Conservation (phyloP, 2,888 invertebrate genomes). For the Dicycla oo region DNA sequence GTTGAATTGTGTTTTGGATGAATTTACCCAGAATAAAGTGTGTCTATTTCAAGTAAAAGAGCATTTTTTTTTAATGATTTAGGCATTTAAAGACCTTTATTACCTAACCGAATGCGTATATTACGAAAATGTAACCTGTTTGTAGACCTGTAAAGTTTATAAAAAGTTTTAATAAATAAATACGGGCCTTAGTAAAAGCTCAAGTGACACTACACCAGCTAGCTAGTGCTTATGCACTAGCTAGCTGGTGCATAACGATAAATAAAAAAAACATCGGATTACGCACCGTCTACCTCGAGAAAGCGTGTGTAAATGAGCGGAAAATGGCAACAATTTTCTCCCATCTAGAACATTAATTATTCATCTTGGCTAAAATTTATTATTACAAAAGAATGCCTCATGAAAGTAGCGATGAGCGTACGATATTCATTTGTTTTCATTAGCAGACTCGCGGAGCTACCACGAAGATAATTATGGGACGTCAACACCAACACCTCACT, state of each 20-base stretch:
- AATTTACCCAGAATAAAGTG: not conserved
- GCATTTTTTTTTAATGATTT: not conserved
- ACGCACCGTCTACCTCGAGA: not conserved
- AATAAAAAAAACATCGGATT: not conserved
- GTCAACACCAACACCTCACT: conserved; percentile 2
- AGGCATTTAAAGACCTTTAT: too few species aligned
- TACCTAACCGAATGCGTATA: too few species aligned
- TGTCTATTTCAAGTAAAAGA: not conserved
- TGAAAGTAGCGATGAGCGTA: conserved; percentile 69
- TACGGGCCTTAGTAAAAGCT: not conserved
- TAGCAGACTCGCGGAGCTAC: conserved; percentile 62
- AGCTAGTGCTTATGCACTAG: not conserved
- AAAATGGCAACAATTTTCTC: conserved; percentile 47
- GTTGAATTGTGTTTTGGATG: conserved; percentile 68
- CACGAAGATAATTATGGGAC: conserved; percentile 11
- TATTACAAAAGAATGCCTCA: conserved; percentile 71
- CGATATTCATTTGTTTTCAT: conserved; percentile 78
- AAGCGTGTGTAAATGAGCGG: conserved; percentile 31
- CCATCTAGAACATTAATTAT: conserved; percentile 61
- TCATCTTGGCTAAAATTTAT: conserved; percentile 68
- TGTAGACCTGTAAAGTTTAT: too few species aligned
- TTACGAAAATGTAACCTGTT: too few species aligned
- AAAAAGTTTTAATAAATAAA: too few species aligned
- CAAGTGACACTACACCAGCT: too few species aligned
- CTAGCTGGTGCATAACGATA: not conserved